Evolutionary conservation across 2,888 invertebrate species (phyloP), one percentile per base, ranked within the genome.

Genomic region (Falcaria lacertinaria): DNA sequence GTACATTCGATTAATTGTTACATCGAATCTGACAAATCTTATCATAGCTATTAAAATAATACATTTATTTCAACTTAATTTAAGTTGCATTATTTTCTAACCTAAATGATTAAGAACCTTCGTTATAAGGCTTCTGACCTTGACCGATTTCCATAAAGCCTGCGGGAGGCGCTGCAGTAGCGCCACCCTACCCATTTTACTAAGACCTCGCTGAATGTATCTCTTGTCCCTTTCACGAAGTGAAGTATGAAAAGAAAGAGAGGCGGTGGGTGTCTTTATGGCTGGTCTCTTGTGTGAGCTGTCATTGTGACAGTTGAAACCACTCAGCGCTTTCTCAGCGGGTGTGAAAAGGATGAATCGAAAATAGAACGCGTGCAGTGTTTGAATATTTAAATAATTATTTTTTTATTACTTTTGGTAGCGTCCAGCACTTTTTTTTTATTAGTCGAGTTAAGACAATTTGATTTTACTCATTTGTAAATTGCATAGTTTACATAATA

Each of bases 161-260:
- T 68, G 68, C 69, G 74, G 69, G 73, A 65, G 66, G 58, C 60
- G 67, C 63, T 76, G 74, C 77, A 71, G 65, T 74, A 60, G 68
- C 70, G 50, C 57, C 57, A 56, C 39, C 60, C 46, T 11, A 42
- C 28, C 76, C 60, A 60, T 40, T 49, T 49, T 47, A 58, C 33
- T 47, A 36, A 57, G 73, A 63, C 50, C 71, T 44, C 50, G 55
- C 44, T 51, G 38, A 41, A 45, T 42, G 17, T 42, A 37, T 54
- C 43, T 32, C 43, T 35, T 22, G 33, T 46, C 35, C 42, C 36
- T 38, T 36, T 13, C 41, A 43, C 32, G 41, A 41, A 48, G 38
- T 50, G 48, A 42, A 35, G 39, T 39, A 17, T 42, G n/a, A 37
- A 14, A 33, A 11, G 33, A 33, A 45, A 41, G 42, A 41, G 50